Evolutionary conservation across 2,888 invertebrate genomes (phyloP).

Genomic region (Lissonota sp.): DNA sequence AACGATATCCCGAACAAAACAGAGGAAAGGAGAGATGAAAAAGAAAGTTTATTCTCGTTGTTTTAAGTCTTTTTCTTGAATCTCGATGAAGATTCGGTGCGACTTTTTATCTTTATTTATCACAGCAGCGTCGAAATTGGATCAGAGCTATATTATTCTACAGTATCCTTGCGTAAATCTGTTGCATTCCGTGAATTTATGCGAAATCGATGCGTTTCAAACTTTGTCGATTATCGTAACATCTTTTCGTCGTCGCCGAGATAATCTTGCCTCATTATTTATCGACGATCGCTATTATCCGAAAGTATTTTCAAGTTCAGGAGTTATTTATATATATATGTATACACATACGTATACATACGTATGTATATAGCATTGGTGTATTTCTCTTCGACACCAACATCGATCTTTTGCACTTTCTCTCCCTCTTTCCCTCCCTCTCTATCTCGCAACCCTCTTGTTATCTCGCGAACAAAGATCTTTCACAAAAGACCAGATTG

Average conservation of each 20-base stretch:
- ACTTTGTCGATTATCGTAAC: neutral
- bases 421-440: conserved; percentile 3
- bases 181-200: neutral
- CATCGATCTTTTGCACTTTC: conserved; percentile 49
- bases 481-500: conserved; percentile 2
- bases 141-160: conserved; percentile 20
- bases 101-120: conserved; percentile 43
- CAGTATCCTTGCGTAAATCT: neutral
- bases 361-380: conserved; percentile 17
- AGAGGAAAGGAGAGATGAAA: neutral
- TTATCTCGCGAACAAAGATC: conserved; percentile 38
- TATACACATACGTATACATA: neutral
- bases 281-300: conserved; percentile 41
- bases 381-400: conserved; percentile 46
- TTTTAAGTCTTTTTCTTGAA: neutral
- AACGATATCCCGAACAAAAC: conserved; percentile 16
- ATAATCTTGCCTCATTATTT: conserved; percentile 37
- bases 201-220: neutral
- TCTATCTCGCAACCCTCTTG: conserved; percentile 26
- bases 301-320: conserved; percentile 40
- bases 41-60: too few relatives aligned
- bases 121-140: conserved; percentile 51
- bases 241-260: conserved; percentile 6
- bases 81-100: conserved; percentile 37
- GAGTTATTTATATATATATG: conserved; percentile 3